phyloP scores from a whole-genome alignment of 2,888 invertebrate genomes.

The Ypsolopha sequella region DNA sequence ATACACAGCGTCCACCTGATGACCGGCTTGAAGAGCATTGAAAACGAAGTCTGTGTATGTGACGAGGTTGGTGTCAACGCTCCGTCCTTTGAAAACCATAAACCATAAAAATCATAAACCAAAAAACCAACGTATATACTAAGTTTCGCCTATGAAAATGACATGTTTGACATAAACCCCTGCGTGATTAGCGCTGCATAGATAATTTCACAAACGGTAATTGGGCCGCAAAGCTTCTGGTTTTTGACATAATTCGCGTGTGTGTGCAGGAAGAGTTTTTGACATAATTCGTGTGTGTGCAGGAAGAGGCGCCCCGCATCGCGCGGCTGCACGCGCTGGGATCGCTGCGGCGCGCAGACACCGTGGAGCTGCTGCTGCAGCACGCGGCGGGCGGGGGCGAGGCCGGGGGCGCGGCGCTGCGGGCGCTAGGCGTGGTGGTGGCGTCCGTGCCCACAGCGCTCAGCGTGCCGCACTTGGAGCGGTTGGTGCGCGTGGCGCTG shows the following conservation, averaged over 20 bases:
- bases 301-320: slow-evolving; percentile 25
- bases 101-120: too few relatives aligned
- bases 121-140: not conserved
- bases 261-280: too few relatives aligned
- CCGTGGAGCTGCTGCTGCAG: slow-evolving; percentile 23
- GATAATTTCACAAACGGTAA: too few relatives aligned
- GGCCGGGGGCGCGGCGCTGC: not conserved
- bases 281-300: not conserved
- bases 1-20: too few relatives aligned
- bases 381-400: slow-evolving; percentile 18
- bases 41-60: too few relatives aligned
- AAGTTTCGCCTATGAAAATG: not conserved
- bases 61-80: too few relatives aligned
- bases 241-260: not conserved
- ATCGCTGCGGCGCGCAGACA: slow-evolving; percentile 31
- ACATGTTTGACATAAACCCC: not conserved
- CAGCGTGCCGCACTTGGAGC: not conserved
- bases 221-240: too few relatives aligned
- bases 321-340: slow-evolving; percentile 30
- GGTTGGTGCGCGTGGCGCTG: slow-evolving; percentile 17
- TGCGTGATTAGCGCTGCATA: too few relatives aligned
- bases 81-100: too few relatives aligned
- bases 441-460: not conserved
- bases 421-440: not conserved
- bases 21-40: too few relatives aligned